Conservation (phyloP, 2,797 vertebrate species). For the Rhinatrema bivittatum region DNA sequence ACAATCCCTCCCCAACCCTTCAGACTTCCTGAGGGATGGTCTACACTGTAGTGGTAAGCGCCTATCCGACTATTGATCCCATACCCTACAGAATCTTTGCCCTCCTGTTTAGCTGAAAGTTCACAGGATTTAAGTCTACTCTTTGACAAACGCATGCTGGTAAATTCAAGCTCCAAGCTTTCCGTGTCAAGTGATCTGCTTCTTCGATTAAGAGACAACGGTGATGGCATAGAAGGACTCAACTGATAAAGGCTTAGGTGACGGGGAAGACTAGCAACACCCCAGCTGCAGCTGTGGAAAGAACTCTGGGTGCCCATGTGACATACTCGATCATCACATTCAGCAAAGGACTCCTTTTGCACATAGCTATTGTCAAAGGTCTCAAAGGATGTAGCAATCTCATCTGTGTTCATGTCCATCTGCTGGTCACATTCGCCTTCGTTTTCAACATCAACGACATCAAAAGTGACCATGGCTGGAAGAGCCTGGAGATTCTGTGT, state of each 20-base stretch:
- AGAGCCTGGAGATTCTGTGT: slow-evolving; percentile 83
- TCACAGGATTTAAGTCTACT: slow-evolving; percentile 50
- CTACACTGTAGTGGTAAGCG: accelerated
- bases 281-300: slow-evolving; percentile 74
- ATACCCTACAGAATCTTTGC: slow-evolving; percentile 6
- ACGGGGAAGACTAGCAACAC: slow-evolving; percentile 83
- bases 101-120: slow-evolving; percentile 44
- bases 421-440: slow-evolving; percentile 89
- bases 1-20: slow-evolving; percentile 8
- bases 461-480: slow-evolving; percentile 92
- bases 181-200: slow-evolving; percentile 90
- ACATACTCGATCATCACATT: slow-evolving; percentile 78
- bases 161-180: slow-evolving; percentile 70
- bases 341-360: slow-evolving; percentile 78
- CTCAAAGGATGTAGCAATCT: slow-evolving; percentile 74
- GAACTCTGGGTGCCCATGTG: slow-evolving; percentile 62
- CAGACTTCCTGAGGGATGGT: accelerated
- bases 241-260: slow-evolving; percentile 73
- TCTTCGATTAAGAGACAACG: slow-evolving; percentile 75
- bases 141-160: slow-evolving; percentile 42
- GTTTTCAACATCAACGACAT: slow-evolving; percentile 90
- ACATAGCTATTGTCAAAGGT: slow-evolving; percentile 79
- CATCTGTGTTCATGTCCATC: slow-evolving; percentile 75
- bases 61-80: slow-evolving; percentile 5
- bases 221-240: slow-evolving; percentile 58